Base-by-base conservation (phyloP, 2,888 invertebrate species). In the Diaprepes abbreviatus region DNA sequence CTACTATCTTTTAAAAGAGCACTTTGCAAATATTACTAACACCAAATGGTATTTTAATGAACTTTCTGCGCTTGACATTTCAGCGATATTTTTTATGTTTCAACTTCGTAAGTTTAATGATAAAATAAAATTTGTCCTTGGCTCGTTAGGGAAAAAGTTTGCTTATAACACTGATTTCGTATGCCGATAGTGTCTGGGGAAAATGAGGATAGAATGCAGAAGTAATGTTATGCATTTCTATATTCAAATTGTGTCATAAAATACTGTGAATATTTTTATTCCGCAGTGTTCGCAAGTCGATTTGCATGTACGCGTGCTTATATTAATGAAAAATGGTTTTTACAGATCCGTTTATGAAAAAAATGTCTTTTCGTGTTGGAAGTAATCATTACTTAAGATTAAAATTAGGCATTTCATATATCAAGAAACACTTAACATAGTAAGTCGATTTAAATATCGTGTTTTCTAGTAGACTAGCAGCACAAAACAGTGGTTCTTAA, bases 41-140 rank as follows among this genome's bases (percentile, higher is more conserved):
- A 24, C 24, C n/a, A 50, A 50, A 28, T 50, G 21, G 28, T 50
- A 28, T 50, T 50, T 14, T 50, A 50, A 50, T 50, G 48, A 50
- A 50, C 28, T 28, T 28, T 2, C 48, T 50, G 48, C 14, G 28
- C 48, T 28, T 50, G 48, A 28, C 48, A 50, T 50, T 14, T 7
- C 9, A 7, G 28, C 28, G 3, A 50, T 28, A 6, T 24, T 50
- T 48, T 50, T 50, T 28, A 28, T 50, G 9, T 24, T 31, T 50
- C 3, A 28, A 21, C 48, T 28, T 50, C 28, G 48, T 14, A 50
- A 50, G 28, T 28, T 50, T 50, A 28, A 50, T 50, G 48, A 14
- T 21, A 16, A 28, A 28, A 50, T 50, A 50, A 50, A 50, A 50
- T 50, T 50, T 16, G 48, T 28, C 48, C 48, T 28, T 50, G 14